Evolutionary conservation across 2,888 invertebrate species (phyloP).

Genomic region (Camptogramma bilineatum): DNA sequence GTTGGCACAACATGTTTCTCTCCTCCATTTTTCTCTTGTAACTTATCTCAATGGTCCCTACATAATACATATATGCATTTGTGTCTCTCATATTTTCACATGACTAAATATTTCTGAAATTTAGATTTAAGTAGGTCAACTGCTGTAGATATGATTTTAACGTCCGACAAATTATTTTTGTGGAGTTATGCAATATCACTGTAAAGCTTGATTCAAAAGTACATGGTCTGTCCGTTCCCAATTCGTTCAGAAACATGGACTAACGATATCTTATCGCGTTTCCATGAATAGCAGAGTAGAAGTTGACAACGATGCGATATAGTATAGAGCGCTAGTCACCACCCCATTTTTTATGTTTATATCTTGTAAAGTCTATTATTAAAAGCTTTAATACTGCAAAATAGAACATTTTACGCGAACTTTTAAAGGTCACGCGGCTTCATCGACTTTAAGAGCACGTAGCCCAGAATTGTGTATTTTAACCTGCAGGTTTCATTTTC

Average conservation of each 20-base stretch:
- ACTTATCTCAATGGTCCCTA: background rate
- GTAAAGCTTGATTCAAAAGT: constrained; percentile 10
- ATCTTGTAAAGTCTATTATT: background rate
- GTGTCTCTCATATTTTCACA: background rate
- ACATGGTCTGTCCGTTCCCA: constrained; percentile 21
- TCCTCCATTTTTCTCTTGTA: background rate
- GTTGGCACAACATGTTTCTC: background rate
- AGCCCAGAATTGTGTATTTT: background rate
- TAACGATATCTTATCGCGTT: constrained; percentile 40
- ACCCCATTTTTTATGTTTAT: background rate
- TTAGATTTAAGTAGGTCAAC: background rate
- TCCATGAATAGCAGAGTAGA: constrained; percentile 14
- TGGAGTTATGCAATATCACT: constrained; percentile 11
- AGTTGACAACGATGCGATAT: constrained; percentile 20
- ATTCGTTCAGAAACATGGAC: constrained; percentile 22
- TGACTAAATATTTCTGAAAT: background rate
- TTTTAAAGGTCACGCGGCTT: constrained; percentile 17
- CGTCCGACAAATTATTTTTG: background rate
- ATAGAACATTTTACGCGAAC: constrained; percentile 12
- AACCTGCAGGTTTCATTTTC: constrained; percentile 13
- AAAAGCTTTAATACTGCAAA: constrained; percentile 8
- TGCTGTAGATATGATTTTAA: background rate
- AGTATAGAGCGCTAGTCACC: constrained; percentile 7
- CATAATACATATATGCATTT: background rate
- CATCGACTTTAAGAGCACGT: constrained; percentile 10